Percentiles rank a stretch among this genome's conserved stretches.
phyloP scores from a whole-genome alignment of 1,140 invertebrate species.

The Macrotrachela quadricornifera region DNA sequence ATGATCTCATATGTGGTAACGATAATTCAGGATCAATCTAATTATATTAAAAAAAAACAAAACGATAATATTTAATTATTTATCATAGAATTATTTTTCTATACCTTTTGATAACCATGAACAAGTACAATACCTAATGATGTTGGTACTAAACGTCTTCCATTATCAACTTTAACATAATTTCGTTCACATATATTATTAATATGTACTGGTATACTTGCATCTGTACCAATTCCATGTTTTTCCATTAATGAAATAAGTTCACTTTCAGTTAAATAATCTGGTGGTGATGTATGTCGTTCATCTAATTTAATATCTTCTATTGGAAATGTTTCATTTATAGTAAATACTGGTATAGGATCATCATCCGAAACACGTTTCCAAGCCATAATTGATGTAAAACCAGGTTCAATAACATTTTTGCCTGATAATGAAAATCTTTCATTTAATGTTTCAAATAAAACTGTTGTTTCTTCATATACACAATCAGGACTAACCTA shows the following conservation, averaged over 20 bases:
- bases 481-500: conserved; percentile 56
- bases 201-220: conserved; percentile 97
- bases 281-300: conserved; percentile 75
- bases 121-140: conserved; percentile 83
- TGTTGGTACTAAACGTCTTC: conserved; percentile 53
- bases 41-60: conserved; percentile 8
- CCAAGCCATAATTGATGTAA: conserved; percentile 77
- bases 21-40: conserved; percentile 91
- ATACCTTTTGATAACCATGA: conserved; percentile 82
- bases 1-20: conserved; percentile 81
- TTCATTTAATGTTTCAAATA: conserved; percentile 58
- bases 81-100: not conserved
- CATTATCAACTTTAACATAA: conserved; percentile 50
- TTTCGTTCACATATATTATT: conserved; percentile 95
- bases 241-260: conserved; percentile 97
- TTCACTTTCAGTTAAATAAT: conserved; percentile 90
- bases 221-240: conserved; percentile 94
- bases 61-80: not conserved
- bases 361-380: conserved; percentile 25
- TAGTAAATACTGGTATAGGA: conserved; percentile 39
- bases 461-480: conserved; percentile 57
- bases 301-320: conserved; percentile 51
- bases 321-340: conserved; percentile 42
- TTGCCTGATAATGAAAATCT: conserved; percentile 62
- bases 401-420: conserved; percentile 68